Conservation (phyloP, 2,888 invertebrate species). For the Eucera pruinosa region DNA sequence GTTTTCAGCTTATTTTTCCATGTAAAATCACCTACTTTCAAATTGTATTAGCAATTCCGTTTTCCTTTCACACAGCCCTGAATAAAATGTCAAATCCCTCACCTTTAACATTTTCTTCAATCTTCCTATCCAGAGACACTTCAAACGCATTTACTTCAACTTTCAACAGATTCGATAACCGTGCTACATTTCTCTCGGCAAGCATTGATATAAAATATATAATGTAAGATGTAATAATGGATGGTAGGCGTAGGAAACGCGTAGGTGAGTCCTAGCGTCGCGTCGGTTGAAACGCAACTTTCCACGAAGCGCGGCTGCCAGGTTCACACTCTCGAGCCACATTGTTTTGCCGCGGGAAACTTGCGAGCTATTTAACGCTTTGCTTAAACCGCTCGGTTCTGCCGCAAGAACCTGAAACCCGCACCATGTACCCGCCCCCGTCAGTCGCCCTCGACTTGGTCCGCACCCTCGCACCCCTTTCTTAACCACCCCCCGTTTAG, state of each 20-base stretch:
- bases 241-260: slow-evolving; percentile 27
- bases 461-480: slow-evolving; percentile 43
- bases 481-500: slow-evolving; percentile 39
- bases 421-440: slow-evolving; percentile 32
- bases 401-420: slow-evolving; percentile 75
- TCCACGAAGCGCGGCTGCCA: slow-evolving; percentile 66
- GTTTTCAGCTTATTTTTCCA: too few relatives aligned
- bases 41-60: too few relatives aligned
- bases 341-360: slow-evolving; percentile 81
- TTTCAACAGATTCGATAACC: neutral
- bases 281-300: slow-evolving; percentile 64
- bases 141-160: neutral
- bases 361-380: slow-evolving; percentile 83
- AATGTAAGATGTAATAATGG: neutral
- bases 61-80: too few relatives aligned
- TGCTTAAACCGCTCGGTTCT: slow-evolving; percentile 75
- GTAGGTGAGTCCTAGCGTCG: slow-evolving; percentile 32
- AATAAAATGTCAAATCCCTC: too few relatives aligned
- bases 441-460: slow-evolving; percentile 47
- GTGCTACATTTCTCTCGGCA: neutral
- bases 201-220: slow-evolving; percentile 3
- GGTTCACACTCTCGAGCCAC: slow-evolving; percentile 78
- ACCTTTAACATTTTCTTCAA: too few relatives aligned
- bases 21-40: too few relatives aligned
- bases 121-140: too few relatives aligned